A percentile compares a stretch with the other conserved stretches of the same genome.
These are phyloP conservation scores for Lagenorhynchus albirostris DNA, from an alignment of 2,113 vertebrate species.

Conservation along the genomic window DNA sequence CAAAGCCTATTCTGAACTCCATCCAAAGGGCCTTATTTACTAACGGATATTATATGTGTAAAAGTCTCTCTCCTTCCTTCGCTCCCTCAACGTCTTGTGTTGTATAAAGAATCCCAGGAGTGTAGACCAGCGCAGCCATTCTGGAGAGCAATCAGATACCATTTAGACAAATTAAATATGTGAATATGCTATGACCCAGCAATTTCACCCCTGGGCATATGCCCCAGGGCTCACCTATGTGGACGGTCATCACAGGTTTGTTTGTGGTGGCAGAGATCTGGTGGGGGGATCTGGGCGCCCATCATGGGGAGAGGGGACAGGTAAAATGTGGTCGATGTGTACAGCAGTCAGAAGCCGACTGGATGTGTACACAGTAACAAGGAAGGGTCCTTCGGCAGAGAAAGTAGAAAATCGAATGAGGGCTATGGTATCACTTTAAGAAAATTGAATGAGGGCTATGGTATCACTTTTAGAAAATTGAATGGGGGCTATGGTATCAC, in stretches of 20 bases:
- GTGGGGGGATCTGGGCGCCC: not conserved
- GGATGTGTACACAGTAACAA: rapidly evolving
- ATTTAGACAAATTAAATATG: not conserved
- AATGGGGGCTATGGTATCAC: not conserved
- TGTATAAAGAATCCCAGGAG: not conserved
- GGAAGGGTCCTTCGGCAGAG: not conserved
- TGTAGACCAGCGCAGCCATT: not conserved
- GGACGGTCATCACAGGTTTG: not conserved
- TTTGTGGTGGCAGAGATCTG: not conserved
- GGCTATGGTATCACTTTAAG: not conserved
- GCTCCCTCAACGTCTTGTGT: not conserved
- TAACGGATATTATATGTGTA: not conserved
- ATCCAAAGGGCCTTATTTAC: not conserved
- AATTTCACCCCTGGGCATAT: not conserved
- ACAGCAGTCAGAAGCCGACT: not conserved
- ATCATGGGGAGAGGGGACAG: not conserved
- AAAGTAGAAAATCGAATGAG: not conserved
- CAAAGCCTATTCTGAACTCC: not conserved
- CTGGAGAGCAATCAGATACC: not conserved
- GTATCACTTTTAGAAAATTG: not conserved
- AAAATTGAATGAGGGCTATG: not conserved
- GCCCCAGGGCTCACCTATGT: not conserved
- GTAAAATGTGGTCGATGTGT: rapidly evolving
- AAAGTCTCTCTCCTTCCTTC: not conserved
- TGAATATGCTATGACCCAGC: not conserved